Conservation (phyloP, 2,113 vertebrate species). For the Barbus barbus region DNA sequence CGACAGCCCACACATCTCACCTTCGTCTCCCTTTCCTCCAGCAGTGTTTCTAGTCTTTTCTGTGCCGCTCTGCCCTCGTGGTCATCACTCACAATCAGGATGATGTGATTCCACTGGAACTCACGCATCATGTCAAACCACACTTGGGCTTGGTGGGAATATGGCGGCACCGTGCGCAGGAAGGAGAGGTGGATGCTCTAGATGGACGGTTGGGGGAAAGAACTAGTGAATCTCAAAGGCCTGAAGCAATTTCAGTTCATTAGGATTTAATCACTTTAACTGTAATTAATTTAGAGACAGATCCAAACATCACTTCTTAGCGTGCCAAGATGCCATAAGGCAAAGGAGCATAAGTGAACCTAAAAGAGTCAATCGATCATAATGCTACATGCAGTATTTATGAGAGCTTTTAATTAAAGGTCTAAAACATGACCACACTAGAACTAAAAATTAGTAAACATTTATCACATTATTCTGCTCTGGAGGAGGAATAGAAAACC, state of each 20-base stretch:
- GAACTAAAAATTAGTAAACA: neutral
- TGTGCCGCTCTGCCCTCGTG: slow-evolving; percentile 96
- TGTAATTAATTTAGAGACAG: slow-evolving; percentile 40
- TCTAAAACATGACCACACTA: neutral
- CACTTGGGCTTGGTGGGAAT: slow-evolving; percentile 97
- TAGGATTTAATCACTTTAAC: slow-evolving; percentile 44
- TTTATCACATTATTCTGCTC: neutral
- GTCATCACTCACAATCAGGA: slow-evolving; percentile 96
- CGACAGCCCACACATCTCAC: slow-evolving; percentile 76
- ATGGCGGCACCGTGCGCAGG: slow-evolving; percentile 93
- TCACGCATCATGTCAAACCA: slow-evolving; percentile 99
- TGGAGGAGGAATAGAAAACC: neutral
- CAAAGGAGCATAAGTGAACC: neutral
- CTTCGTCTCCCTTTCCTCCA: slow-evolving; percentile 98
- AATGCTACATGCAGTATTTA: neutral
- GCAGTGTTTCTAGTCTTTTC: slow-evolving; percentile 94
- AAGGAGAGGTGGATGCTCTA: slow-evolving; percentile 99
- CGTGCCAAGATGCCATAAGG: neutral
- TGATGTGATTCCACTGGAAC: slow-evolving; percentile 98
- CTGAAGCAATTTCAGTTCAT: slow-evolving; percentile 29
- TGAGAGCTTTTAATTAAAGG: slow-evolving; percentile 17
- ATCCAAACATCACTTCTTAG: slow-evolving; percentile 14
- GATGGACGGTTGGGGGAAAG: neutral
- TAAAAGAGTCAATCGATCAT: slow-evolving; percentile 2
- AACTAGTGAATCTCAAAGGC: slow-evolving; percentile 2